phyloP scores from a whole-genome alignment of 2,888 invertebrate species.

The Synanthedon myopaeformis region DNA sequence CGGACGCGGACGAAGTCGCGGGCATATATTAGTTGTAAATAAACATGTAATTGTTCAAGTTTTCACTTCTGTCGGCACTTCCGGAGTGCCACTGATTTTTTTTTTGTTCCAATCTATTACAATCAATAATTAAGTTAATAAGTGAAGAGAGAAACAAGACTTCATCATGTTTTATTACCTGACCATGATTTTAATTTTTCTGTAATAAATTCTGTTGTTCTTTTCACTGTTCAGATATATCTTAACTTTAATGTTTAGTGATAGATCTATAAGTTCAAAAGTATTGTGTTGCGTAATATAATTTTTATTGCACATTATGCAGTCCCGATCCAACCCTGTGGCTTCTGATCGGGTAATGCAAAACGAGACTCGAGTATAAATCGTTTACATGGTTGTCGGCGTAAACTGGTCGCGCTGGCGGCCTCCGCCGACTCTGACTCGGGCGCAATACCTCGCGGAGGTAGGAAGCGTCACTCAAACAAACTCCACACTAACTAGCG shows the following conservation, averaged over 20 bases:
- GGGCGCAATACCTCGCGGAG: conserved; percentile 28
- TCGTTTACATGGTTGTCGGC: conserved; percentile 71
- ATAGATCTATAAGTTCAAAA: conserved; percentile 23
- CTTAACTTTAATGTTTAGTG: neutral
- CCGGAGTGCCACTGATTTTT: no score
- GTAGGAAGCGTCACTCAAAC: conserved; percentile 41
- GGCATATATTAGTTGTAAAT: no score
- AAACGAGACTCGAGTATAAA: conserved; percentile 66
- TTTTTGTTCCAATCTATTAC: no score
- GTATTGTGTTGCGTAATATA: conserved; percentile 9
- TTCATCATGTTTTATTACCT: no score
- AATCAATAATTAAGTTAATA: no score
- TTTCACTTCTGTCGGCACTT: no score
- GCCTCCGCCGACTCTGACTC: conserved; percentile 14
- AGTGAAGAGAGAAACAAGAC: no score
- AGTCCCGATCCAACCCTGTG: conserved; percentile 40
- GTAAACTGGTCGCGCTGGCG: conserved; percentile 62
- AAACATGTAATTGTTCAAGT: no score
- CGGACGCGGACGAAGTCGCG: no score
- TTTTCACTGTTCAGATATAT: neutral
- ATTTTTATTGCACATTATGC: neutral
- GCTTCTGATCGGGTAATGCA: conserved; percentile 64
- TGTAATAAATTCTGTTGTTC: no score
- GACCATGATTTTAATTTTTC: no score
- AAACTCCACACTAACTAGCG: conserved; percentile 2